Conservation (phyloP, 2,113 vertebrate genomes). For the Cebus imitator region DNA sequence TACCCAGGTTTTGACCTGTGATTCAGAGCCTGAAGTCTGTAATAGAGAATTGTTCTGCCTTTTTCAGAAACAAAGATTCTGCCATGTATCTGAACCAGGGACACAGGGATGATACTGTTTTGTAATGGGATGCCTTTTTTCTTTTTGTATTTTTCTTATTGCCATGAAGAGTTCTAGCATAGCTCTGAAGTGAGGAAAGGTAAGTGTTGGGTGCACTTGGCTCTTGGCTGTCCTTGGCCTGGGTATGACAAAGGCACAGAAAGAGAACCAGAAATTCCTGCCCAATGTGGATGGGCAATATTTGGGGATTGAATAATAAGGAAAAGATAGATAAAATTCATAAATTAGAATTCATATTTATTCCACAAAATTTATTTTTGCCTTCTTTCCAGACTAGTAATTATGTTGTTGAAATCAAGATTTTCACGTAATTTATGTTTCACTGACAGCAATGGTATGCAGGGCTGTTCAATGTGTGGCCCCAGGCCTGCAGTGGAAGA, state of each 20-base stretch:
- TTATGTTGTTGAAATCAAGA: neutral
- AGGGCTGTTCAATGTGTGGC: neutral
- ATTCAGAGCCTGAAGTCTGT: neutral
- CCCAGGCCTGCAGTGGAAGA: no score
- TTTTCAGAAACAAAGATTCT: neutral
- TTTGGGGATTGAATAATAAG: neutral
- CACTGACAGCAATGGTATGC: neutral
- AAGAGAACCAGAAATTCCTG: neutral
- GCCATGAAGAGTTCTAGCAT: neutral
- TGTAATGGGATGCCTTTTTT: neutral
- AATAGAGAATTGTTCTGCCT: neutral
- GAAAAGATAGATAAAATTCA: neutral
- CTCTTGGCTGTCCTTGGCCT: neutral
- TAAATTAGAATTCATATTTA: neutral
- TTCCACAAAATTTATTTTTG: neutral
- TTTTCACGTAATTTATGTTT: neutral
- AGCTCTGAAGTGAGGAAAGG: neutral
- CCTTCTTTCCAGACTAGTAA: neutral
- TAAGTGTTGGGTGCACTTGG: no score
- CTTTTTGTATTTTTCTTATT: no score
- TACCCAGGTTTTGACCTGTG: neutral
- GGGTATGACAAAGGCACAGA: neutral
- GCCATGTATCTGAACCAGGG: neutral
- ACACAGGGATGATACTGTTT: neutral
- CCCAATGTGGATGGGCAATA: neutral